Evolutionary conservation across 1,140 invertebrate genomes (phyloP), one percentile per base, ranked within the genome.

Genomic region (Apis florea): DNA sequence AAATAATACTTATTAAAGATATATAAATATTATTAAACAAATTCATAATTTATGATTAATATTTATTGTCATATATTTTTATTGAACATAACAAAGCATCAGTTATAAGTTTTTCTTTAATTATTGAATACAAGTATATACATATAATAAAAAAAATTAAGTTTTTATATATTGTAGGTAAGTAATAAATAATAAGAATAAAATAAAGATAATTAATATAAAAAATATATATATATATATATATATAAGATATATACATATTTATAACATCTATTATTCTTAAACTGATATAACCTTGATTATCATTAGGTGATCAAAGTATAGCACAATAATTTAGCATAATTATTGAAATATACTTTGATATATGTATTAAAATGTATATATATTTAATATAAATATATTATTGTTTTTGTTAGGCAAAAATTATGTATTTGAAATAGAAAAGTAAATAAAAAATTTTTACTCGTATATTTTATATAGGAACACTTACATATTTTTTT

Each of bases 211-310:
- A 1, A n/a, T 15, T 10, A 12, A n/a, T 31, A 21, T 53, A 15
- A 6, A 51, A 17, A n/a, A 53, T 70, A 59, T 63, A 67, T 67
- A 26, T 70, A 82, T 26, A 19, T 63, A 64, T 11, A 70, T 54
- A 61, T 69, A 63, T 79, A 12, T 40, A 63, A n/a, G 19, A 64
- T 40, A 40, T 40, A 40, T 40, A 40, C 31, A 40, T 40, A 40
- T 40, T 40, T 40, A 40, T 40, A 53, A 47, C 53, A 53, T 64
- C 15, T 58, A 47, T 10, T 4, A 79, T 70, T 40, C 4, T 66
- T 66, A 21, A 66, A 40, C 2, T 66, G 2, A 1, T 4, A 40
- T 66, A 40, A 66, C 31, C 17, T 64, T 64, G 10, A 53, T 8
- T 59, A 75, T 69, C 58, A 10, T 47, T 54, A 0, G 11, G 19